Evolutionary conservation across 2,113 vertebrate species (phyloP).

Genomic region (Xyrauchen texanus): DNA sequence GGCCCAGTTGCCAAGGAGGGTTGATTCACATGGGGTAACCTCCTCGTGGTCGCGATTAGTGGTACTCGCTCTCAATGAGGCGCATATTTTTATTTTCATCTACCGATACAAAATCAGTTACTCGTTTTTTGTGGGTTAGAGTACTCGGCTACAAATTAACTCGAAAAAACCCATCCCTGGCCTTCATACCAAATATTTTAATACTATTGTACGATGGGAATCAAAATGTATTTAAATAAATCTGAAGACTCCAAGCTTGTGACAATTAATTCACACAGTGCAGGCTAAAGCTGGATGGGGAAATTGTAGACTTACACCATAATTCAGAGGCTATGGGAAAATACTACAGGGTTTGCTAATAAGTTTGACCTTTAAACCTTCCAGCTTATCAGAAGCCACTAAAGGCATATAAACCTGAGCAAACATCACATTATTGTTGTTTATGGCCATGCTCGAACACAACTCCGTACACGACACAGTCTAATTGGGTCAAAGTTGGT

Average conservation of each 20-base stretch:
- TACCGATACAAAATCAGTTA: too few relatives aligned
- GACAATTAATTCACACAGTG: not conserved
- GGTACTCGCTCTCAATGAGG: too few relatives aligned
- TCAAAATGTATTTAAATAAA: not conserved
- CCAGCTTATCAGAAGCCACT: slow-evolving; percentile 27
- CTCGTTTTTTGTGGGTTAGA: too few relatives aligned
- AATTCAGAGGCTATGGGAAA: slow-evolving; percentile 12
- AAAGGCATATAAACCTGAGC: slow-evolving; percentile 29
- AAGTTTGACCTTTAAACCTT: slow-evolving; percentile 49
- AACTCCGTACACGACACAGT: not conserved
- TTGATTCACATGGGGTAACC: too few relatives aligned
- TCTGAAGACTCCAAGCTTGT: not conserved
- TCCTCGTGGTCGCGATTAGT: too few relatives aligned
- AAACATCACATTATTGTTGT: slow-evolving; percentile 24
- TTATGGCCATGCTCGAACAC: slow-evolving; percentile 5
- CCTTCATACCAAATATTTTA: too few relatives aligned
- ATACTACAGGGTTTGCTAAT: slow-evolving; percentile 29
- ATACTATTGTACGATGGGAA: too few relatives aligned
- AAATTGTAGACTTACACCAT: not conserved
- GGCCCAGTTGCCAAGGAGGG: too few relatives aligned
- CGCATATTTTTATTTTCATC: too few relatives aligned
- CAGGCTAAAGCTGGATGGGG: not conserved
- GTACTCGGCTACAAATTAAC: too few relatives aligned
- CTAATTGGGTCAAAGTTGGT: slow-evolving; percentile 34
- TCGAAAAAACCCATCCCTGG: too few relatives aligned